Evolutionary conservation across 2,888 invertebrate genomes (phyloP), one percentile per base, ranked within the genome.

Genomic region (Stratiomys singularior): DNA sequence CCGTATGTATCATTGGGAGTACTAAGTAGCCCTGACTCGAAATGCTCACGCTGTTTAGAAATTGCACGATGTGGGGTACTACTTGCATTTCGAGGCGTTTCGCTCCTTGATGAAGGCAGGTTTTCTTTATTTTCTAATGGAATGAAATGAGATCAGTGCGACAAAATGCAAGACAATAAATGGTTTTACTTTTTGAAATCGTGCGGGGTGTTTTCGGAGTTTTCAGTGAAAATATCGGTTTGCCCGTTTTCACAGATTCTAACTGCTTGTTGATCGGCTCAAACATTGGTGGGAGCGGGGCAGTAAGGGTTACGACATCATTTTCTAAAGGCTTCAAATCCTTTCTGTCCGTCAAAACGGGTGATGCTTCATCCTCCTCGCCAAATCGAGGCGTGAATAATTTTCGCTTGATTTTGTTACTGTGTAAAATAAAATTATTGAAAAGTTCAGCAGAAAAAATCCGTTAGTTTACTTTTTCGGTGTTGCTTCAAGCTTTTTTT

Each of bases 311-410:
- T 30, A 80, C 74, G 0, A 77, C 37, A 28, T 82, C 81, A 28
- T 60, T 71, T 80, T 30, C 15, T 76, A 63, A 1, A 60, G 79
- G 1, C 9, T 63, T 30, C 1, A 37, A 7, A 78, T 79, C 56
- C 3, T 9, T 9, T 25, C 25, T 69, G 18, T n/a, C 23, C 7
- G 80, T 78, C 0, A 76, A 66, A 52, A 77, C 81, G 37, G 77
- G 66, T 9, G 78, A 79, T 9, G 77, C 71, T 0, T 83, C 82
- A 1, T 82, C 81, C 52, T 86, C 85, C 76, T 83, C 83, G 1
- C 84, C 84, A 9, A 83, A 81, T 37, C 82, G 81, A 0, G 85
- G 84, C 0, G 85, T 86, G 66, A 86, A 87, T 1, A 87, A 80
- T 80, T 84, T 83, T 0, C 86, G 83, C 25, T 85, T 85, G 21